Conservation (phyloP, 2,113 vertebrate species). For the Leptobrachium leishanense region DNA sequence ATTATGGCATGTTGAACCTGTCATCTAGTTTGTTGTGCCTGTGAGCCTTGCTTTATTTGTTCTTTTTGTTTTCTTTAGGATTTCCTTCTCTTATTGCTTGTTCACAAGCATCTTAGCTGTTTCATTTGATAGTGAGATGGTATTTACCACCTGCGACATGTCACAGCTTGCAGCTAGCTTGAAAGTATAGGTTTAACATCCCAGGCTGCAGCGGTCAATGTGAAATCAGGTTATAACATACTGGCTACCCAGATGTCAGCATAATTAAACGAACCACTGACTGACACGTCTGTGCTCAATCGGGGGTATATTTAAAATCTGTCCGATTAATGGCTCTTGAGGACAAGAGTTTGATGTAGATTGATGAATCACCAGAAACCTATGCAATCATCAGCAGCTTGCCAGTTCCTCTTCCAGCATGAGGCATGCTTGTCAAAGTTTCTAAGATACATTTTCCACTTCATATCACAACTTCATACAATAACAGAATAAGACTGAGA, state of each 20-base stretch:
- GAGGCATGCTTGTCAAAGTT: background rate
- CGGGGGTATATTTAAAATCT: constrained; percentile 1
- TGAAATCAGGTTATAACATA: background rate
- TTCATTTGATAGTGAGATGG: no score
- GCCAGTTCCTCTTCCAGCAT: background rate
- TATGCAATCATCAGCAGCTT: background rate
- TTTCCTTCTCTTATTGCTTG: no score
- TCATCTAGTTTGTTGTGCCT: no score
- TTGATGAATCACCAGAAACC: background rate
- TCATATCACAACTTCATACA: background rate
- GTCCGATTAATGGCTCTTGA: background rate
- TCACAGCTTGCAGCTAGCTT: no score
- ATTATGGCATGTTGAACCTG: background rate
- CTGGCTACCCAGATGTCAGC: background rate
- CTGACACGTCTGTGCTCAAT: background rate
- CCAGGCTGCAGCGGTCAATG: background rate
- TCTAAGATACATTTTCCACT: background rate
- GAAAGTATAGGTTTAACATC: no score
- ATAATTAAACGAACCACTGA: background rate
- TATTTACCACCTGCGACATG: no score
- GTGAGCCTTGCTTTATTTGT: no score
- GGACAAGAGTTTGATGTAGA: background rate
- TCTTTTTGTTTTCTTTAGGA: no score
- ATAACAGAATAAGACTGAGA: background rate
- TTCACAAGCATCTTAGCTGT: no score